Conservation (phyloP, 2,888 invertebrate species). For the Chirona hameri region DNA sequence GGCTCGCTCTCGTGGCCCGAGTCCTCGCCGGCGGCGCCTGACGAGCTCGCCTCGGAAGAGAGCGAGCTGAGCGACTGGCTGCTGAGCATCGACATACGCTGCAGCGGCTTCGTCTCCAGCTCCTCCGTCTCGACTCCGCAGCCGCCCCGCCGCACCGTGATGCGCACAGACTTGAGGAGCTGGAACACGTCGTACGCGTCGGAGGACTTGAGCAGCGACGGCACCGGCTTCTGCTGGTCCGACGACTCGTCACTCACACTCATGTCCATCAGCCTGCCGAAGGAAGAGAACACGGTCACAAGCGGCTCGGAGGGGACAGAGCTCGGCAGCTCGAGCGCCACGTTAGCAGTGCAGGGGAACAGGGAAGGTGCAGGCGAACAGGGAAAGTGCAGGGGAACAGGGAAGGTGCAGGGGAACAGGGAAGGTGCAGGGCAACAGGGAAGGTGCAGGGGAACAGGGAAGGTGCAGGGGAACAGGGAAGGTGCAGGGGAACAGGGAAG, state of each 20-base stretch:
- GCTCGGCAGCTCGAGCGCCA: neutral
- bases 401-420: too few relatives aligned
- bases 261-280: slow-evolving; percentile 24
- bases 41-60: neutral
- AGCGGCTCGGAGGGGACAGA: neutral
- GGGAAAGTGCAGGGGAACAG: too few relatives aligned
- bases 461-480: too few relatives aligned
- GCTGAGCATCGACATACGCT: neutral
- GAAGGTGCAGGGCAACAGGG: too few relatives aligned
- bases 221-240: neutral
- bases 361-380: too few relatives aligned
- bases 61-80: slow-evolving; percentile 14
- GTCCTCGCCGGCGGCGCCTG: neutral
- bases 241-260: neutral
- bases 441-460: too few relatives aligned
- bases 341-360: neutral
- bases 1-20: slow-evolving; percentile 4
- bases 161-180: neutral
- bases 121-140: neutral
- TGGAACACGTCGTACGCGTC: slow-evolving; percentile 10
- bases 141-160: neutral
- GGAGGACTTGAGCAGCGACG: slow-evolving; percentile 7
- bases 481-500: too few relatives aligned
- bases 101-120: neutral
- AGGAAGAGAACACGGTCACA: neutral